phyloP scores from a whole-genome alignment of 2,113 vertebrate genomes.

The Mobula hypostoma region DNA sequence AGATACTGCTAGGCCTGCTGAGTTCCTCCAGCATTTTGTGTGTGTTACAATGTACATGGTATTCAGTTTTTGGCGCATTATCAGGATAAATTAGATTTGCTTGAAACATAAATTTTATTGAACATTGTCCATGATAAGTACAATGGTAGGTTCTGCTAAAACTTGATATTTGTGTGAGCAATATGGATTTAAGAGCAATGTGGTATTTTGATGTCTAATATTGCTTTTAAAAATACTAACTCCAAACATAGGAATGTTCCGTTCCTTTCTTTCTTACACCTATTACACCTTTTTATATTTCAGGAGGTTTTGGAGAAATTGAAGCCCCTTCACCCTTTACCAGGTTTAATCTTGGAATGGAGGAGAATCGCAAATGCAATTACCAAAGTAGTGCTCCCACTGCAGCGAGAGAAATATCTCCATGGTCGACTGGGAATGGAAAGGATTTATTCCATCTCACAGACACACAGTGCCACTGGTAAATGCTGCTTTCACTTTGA shows the following conservation, averaged over 20 bases:
- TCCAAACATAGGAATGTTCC: background rate
- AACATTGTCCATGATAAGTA: background rate
- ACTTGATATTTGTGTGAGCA: background rate
- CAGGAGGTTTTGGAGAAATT: conserved; percentile 89
- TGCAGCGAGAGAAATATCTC: conserved; percentile 76
- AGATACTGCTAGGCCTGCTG: no score
- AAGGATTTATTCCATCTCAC: conserved; percentile 79
- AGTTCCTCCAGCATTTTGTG: no score
- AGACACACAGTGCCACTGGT: conserved; percentile 95
- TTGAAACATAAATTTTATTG: background rate
- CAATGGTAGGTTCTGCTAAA: background rate
- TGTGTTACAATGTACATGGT: background rate
- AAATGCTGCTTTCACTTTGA: conserved; percentile 13
- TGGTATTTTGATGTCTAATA: background rate
- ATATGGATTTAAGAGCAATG: background rate
- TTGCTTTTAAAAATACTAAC: background rate
- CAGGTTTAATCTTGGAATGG: conserved; percentile 89
- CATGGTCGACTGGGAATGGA: conserved; percentile 76
- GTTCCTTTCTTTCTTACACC: background rate
- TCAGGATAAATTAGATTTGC: background rate
- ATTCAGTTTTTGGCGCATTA: background rate
- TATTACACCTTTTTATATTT: conserved; percentile 40
- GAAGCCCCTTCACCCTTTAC: conserved; percentile 73
- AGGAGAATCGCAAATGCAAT: conserved; percentile 87
- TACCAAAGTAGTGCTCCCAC: conserved; percentile 87